Evolutionary conservation across 2,888 invertebrate species (phyloP).

Genomic region (Tryphoninae sp.): DNA sequence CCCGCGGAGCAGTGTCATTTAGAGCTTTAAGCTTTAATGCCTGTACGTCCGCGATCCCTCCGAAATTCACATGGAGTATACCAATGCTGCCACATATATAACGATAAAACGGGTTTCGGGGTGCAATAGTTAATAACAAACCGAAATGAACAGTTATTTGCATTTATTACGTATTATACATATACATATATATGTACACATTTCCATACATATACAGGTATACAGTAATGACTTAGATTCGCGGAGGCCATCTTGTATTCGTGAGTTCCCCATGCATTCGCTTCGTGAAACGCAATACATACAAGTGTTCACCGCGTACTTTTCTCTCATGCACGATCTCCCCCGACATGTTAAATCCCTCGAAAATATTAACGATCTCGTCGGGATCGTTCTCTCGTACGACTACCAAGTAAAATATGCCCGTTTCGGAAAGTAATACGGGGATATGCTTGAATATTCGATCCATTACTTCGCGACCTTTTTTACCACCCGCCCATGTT

Average conservation of each 20-base stretch:
- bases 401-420: slow-evolving; percentile 93
- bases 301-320: slow-evolving; percentile 93
- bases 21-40: no score
- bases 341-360: slow-evolving; percentile 84
- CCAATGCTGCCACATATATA: background rate
- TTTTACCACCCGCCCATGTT: slow-evolving; percentile 91
- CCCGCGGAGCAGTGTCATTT: no score
- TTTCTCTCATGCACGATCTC: slow-evolving; percentile 87
- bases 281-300: slow-evolving; percentile 87
- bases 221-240: slow-evolving; percentile 52
- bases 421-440: slow-evolving; percentile 87
- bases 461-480: slow-evolving; percentile 90
- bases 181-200: slow-evolving; percentile 26
- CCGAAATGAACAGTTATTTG: slow-evolving; percentile 18
- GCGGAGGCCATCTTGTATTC: slow-evolving; percentile 17
- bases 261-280: background rate
- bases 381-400: slow-evolving; percentile 94
- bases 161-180: slow-evolving; percentile 44
- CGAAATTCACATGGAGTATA: background rate
- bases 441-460: slow-evolving; percentile 87
- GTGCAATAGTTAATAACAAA: background rate
- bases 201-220: slow-evolving; percentile 27
- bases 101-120: background rate
- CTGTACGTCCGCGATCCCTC: no score
- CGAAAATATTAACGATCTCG: slow-evolving; percentile 86